phyloP scores from a whole-genome alignment of 2,888 invertebrate genomes.

The Baccha elongata region DNA sequence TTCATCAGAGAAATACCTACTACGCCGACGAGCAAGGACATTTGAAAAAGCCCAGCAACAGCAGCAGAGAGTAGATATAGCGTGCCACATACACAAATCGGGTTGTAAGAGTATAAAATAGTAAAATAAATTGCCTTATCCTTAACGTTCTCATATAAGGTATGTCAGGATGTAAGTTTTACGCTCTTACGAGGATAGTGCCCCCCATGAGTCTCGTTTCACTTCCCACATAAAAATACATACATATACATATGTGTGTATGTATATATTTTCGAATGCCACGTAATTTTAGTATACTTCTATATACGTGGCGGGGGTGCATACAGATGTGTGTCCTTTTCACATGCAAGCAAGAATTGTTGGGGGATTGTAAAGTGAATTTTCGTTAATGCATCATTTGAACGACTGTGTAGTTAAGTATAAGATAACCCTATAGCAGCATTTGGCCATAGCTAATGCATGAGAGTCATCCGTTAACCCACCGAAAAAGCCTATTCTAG shows the following conservation, averaged over 20 bases:
- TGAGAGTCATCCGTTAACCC: constrained; percentile 3
- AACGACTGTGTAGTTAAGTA: no score
- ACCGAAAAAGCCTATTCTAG: constrained; percentile 30
- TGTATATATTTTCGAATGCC: constrained; percentile 5
- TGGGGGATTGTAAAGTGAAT: constrained; percentile 59
- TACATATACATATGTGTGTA: neutral
- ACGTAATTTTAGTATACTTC: neutral
- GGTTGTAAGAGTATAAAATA: constrained; percentile 63
- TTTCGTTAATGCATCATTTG: constrained; percentile 59
- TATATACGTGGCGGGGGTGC: neutral
- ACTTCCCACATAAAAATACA: constrained; percentile 27
- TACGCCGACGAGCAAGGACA: constrained; percentile 30
- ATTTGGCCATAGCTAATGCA: constrained; percentile 23
- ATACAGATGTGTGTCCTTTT: constrained; percentile 21
- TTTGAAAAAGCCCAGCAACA: constrained; percentile 28
- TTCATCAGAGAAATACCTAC: constrained; percentile 17
- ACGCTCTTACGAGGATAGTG: constrained; percentile 53
- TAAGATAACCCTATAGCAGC: constrained; percentile 13
- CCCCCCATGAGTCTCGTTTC: constrained; percentile 71
- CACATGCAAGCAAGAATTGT: constrained; percentile 47
- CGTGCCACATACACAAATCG: constrained; percentile 26
- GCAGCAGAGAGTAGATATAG: constrained; percentile 11
- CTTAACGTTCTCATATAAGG: constrained; percentile 26
- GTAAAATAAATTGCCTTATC: constrained; percentile 73
- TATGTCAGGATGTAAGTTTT: constrained; percentile 27